Conservation (phyloP, 2,113 vertebrate species). For the Prunella himalayana region DNA sequence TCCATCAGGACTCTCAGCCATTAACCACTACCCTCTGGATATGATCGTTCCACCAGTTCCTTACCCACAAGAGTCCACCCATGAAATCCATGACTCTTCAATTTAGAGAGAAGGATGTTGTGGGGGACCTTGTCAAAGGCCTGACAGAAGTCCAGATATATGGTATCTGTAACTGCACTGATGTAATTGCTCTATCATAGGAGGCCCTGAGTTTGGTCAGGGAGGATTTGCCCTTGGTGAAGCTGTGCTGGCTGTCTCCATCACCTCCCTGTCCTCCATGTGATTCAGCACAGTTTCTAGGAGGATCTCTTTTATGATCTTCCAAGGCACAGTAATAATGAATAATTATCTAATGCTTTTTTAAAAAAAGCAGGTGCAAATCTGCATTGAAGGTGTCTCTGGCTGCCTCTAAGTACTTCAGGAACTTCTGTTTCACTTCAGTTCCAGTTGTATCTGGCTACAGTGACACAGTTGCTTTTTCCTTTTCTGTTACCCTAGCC, state of each 20-base stretch:
- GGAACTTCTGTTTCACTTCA: not conserved
- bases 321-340: not conserved
- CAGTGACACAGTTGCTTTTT: not conserved
- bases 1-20: not conserved
- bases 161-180: not conserved
- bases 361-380: not conserved
- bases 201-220: not conserved
- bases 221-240: not conserved
- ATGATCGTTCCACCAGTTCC: not conserved
- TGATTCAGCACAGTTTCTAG: not conserved
- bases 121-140: not conserved
- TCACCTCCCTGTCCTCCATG: not conserved
- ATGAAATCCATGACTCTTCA: not conserved
- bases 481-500: not conserved
- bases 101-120: not conserved
- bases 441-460: not conserved
- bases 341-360: not conserved
- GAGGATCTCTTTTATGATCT: not conserved
- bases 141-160: not conserved
- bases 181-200: not conserved
- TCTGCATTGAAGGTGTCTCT: not conserved
- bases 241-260: fast-evolving
- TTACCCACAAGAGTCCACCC: not conserved
- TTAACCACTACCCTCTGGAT: not conserved
- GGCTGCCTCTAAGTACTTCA: not conserved